phyloP scores from a whole-genome alignment of 1,140 invertebrate species.

The Pristionchus pacificus region DNA sequence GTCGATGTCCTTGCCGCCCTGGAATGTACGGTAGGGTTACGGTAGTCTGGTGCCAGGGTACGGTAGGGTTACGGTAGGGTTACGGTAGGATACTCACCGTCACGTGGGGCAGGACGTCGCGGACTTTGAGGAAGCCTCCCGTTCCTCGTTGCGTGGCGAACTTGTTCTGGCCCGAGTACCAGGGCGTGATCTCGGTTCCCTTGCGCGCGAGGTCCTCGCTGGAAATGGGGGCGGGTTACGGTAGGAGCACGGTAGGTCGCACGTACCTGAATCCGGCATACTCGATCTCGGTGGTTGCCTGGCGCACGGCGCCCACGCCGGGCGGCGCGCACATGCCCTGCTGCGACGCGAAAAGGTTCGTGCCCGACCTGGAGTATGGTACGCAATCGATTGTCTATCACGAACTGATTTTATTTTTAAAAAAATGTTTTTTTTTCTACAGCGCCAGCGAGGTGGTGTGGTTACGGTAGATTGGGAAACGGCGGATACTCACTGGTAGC shows the following conservation, averaged over 20 bases:
- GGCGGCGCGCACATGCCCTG: slow-evolving; percentile 68
- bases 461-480: background rate
- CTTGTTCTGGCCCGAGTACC: slow-evolving; percentile 58
- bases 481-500: slow-evolving; percentile 68
- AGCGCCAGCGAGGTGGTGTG: no score
- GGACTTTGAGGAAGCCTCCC: slow-evolving; percentile 57
- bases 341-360: slow-evolving; percentile 82
- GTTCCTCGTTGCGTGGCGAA: slow-evolving; percentile 54
- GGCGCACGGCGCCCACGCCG: slow-evolving; percentile 53
- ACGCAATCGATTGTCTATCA: no score
- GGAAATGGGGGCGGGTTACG: slow-evolving; percentile 11
- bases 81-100: no score
- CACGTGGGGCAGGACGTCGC: slow-evolving; percentile 56
- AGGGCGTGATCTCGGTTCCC: slow-evolving; percentile 53
- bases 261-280: slow-evolving; percentile 50
- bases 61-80: no score
- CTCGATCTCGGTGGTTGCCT: slow-evolving; percentile 55
- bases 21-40: slow-evolving; percentile 8
- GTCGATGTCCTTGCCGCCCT: slow-evolving; percentile 55
- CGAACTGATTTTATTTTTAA: no score
- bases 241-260: background rate
- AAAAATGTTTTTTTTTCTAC: no score
- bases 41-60: no score
- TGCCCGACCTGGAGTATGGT: slow-evolving; percentile 62
- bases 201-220: slow-evolving; percentile 52